These are phyloP conservation scores for Molorchus minor DNA, from an alignment of 2,888 invertebrate genomes.

Conservation along the genomic window DNA sequence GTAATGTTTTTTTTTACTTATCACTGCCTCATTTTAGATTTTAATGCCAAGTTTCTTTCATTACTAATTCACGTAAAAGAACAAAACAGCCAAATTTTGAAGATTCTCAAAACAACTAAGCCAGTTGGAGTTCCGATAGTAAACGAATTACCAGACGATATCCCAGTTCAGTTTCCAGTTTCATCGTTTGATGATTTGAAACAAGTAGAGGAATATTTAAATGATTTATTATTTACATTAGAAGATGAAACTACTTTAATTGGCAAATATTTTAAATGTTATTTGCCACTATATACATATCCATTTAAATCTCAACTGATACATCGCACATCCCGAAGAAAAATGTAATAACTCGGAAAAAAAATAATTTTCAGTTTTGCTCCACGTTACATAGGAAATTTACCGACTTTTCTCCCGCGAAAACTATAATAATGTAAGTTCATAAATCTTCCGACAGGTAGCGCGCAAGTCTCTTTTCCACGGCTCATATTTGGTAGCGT, in stretches of 20 bases:
- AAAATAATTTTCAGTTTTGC: no score
- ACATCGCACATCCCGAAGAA: no score
- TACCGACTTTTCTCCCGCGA: no score
- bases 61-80: constrained; percentile 7
- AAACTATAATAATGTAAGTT: no score
- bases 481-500: no score
- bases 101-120: neutral
- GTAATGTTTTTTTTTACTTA: constrained; percentile 2
- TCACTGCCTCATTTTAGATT: neutral
- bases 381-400: no score
- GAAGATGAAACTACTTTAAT: neutral
- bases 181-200: neutral
- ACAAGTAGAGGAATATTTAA: neutral
- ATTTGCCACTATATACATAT: neutral
- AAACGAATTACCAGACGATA: constrained; percentile 3
- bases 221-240: neutral
- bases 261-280: neutral
- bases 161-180: constrained; percentile 10
- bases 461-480: no score
- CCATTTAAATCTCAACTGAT: neutral
- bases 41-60: neutral
- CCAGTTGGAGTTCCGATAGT: neutral
- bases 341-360: no score
- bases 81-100: constrained; percentile 16
- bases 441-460: no score